These are phyloP conservation scores for Mallateleia sp. DNA, from an alignment of 2,888 invertebrate species.

Conservation along the genomic window DNA sequence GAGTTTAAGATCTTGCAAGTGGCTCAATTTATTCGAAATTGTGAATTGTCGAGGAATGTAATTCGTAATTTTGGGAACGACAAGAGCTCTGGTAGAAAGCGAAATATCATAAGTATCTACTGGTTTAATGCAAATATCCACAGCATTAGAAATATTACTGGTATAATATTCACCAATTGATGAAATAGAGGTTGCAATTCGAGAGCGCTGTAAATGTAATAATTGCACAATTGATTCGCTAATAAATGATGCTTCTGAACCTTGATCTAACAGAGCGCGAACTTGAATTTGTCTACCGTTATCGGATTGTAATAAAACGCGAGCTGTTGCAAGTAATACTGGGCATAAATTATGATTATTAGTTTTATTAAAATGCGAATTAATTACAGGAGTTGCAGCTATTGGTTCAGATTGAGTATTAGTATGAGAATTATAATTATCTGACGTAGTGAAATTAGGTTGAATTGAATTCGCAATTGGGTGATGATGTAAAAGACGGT, in stretches of 20 bases:
- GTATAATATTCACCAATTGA: constrained; percentile 52
- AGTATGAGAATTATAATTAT: no score
- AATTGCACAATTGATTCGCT: constrained; percentile 56
- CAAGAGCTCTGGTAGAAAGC: constrained; percentile 18
- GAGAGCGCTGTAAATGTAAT: constrained; percentile 46
- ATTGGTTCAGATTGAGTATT: no score
- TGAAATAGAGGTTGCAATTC: constrained; percentile 49
- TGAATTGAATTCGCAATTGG: no score
- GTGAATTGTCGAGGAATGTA: constrained; percentile 31
- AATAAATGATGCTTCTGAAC: constrained; percentile 72
- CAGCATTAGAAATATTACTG: constrained; percentile 16
- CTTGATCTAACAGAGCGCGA: constrained; percentile 74
- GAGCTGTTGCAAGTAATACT: constrained; percentile 69
- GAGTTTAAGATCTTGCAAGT: constrained; percentile 26
- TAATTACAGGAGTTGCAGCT: no score
- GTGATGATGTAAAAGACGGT: no score
- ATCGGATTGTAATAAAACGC: constrained; percentile 27
- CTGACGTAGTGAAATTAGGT: no score
- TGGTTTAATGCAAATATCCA: constrained; percentile 7
- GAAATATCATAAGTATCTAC: constrained; percentile 9
- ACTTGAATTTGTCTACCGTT: constrained; percentile 44
- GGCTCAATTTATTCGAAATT: not conserved
- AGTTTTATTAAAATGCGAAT: not conserved
- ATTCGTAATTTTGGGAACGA: constrained; percentile 43
- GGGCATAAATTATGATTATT: not conserved